Percentiles rank a stretch among this genome's conserved stretches.
phyloP scores from a whole-genome alignment of 2,113 vertebrate genomes.

The Phyllopteryx taeniolatus region DNA sequence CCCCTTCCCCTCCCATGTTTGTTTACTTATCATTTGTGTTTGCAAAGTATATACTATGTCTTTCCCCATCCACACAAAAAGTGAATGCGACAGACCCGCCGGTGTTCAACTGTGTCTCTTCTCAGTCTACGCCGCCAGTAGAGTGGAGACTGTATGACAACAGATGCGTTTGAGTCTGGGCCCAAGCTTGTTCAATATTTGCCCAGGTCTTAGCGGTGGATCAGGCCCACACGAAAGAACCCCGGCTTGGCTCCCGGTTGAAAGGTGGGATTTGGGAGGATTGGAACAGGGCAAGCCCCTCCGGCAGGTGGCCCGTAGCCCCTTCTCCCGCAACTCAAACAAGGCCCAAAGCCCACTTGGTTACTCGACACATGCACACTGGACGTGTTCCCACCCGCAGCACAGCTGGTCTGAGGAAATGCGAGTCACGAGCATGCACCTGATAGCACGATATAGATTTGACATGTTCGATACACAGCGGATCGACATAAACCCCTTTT shows the following conservation, averaged over 20 bases:
- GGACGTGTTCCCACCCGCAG: constrained; percentile 47
- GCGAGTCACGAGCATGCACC: constrained; percentile 44
- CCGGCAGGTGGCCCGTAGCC: constrained; percentile 66
- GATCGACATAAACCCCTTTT: background rate
- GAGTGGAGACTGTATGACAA: constrained; percentile 56
- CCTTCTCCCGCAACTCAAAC: constrained; percentile 54
- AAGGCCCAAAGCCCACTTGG: constrained; percentile 45
- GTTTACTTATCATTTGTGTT: constrained; percentile 67
- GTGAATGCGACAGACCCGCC: constrained; percentile 51
- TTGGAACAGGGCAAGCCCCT: constrained; percentile 57
- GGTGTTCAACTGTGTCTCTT: constrained; percentile 36
- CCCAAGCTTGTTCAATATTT: constrained; percentile 67
- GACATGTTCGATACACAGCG: background rate
- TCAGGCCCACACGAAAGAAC: constrained; percentile 68
- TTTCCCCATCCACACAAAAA: constrained; percentile 54
- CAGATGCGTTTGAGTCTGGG: constrained; percentile 71
- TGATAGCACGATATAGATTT: background rate
- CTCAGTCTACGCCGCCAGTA: constrained; percentile 24
- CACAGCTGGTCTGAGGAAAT: constrained; percentile 51
- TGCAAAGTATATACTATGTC: constrained; percentile 62
- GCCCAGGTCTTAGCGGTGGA: constrained; percentile 61
- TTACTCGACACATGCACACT: constrained; percentile 58
- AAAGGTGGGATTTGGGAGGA: constrained; percentile 57
- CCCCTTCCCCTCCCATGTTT: constrained; percentile 43
- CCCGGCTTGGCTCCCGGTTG: constrained; percentile 63